These are phyloP conservation scores for Bombyx huttoni DNA, from an alignment of 2,888 invertebrate species.

Conservation along the genomic window DNA sequence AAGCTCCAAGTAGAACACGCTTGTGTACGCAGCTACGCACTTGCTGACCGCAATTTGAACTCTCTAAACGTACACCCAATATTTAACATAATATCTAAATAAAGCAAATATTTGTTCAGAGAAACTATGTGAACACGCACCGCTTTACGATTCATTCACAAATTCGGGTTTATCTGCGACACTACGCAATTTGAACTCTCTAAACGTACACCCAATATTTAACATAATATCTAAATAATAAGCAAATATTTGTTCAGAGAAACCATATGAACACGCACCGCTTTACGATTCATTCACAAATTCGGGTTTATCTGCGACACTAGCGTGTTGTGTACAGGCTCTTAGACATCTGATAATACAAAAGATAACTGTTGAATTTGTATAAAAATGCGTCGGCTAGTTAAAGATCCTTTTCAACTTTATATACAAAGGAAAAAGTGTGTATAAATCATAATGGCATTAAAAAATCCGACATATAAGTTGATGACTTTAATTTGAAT, in stretches of 20 bases:
- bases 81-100: slow-evolving; percentile 19
- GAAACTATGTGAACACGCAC: slow-evolving; percentile 13
- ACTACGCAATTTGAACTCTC: slow-evolving; percentile 21
- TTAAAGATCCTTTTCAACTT: no score
- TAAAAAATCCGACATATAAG: no score
- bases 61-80: slow-evolving; percentile 12
- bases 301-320: background rate
- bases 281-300: background rate
- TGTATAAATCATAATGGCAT: no score
- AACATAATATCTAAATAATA: slow-evolving; percentile 18
- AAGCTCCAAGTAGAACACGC: slow-evolving; percentile 54
- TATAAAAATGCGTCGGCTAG: background rate
- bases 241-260: slow-evolving; percentile 18
- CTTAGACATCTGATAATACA: background rate
- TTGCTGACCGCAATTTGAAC: slow-evolving; percentile 26
- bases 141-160: background rate
- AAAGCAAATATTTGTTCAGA: slow-evolving; percentile 16
- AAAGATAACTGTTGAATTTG: background rate
- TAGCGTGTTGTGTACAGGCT: background rate
- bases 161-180: background rate
- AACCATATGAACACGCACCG: slow-evolving; percentile 9
- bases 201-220: slow-evolving; percentile 11
- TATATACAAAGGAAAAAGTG: no score
- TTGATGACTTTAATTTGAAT: no score
- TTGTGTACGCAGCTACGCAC: slow-evolving; percentile 21